These are phyloP conservation scores for Odontesthes bonariensis DNA, from an alignment of 2,113 vertebrate species.

Conservation along the genomic window DNA sequence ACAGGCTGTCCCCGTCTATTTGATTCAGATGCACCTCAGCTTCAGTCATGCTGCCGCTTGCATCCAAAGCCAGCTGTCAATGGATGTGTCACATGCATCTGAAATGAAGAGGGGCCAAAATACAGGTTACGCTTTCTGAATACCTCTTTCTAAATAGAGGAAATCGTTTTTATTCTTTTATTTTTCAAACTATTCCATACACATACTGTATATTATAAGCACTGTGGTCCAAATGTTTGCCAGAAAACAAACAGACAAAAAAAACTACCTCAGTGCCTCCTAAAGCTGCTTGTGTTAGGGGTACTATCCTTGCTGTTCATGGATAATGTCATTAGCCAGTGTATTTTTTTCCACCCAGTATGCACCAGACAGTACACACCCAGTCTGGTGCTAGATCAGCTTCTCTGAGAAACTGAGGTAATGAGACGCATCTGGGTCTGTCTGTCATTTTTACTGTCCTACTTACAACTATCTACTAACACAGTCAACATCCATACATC, in stretches of 20 bases:
- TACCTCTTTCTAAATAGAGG: not conserved
- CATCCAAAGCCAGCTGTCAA: constrained; percentile 48
- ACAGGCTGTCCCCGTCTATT: constrained; percentile 63
- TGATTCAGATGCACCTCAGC: constrained; percentile 59
- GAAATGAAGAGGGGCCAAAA: constrained; percentile 24
- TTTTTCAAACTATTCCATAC: not conserved
- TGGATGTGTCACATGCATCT: constrained; percentile 36
- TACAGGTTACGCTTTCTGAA: constrained; percentile 7
- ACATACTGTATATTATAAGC: not conserved
- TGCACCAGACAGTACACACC: not conserved
- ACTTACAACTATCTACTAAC: constrained; percentile 65
- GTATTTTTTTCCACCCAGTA: constrained; percentile 26
- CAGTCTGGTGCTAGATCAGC: constrained; percentile 47
- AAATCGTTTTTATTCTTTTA: not conserved
- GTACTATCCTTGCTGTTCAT: not conserved
- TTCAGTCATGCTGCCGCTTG: constrained; percentile 42
- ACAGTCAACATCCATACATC: constrained; percentile 53
- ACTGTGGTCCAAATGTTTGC: not conserved
- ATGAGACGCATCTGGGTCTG: constrained; percentile 63
- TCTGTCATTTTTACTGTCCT: constrained; percentile 65
- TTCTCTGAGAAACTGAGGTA: constrained; percentile 40
- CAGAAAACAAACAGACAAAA: not conserved
- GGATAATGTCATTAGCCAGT: constrained; percentile 15
- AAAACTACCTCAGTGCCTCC: not conserved
- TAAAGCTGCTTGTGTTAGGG: not conserved